Percentiles rank a stretch among this genome's conserved stretches.
phyloP scores from a whole-genome alignment of 1,140 invertebrate genomes.

The Leptopilina clavipes region DNA sequence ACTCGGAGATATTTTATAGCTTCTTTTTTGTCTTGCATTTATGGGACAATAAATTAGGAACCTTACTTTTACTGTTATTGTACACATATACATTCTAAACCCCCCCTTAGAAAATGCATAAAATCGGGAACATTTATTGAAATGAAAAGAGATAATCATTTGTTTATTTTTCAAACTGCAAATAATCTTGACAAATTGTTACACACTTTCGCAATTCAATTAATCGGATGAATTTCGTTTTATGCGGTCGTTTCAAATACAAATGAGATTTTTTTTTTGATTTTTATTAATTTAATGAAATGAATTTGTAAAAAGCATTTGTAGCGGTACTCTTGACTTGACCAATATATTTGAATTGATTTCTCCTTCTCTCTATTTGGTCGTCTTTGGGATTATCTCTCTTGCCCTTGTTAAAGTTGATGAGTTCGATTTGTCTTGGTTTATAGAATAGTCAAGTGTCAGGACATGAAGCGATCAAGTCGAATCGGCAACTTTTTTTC shows the following conservation, averaged over 20 bases:
- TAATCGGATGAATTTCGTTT: not conserved
- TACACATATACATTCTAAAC: not conserved
- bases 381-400: too few relatives aligned
- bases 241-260: not conserved
- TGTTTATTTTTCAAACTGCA: not conserved
- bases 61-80: not conserved
- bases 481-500: slow-evolving; percentile 39
- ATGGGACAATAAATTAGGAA: slow-evolving; percentile 1
- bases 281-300: not conserved
- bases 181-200: not conserved
- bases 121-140: slow-evolving; percentile 1
- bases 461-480: slow-evolving; percentile 6
- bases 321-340: not conserved
- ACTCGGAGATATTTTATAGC: not conserved
- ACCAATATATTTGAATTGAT: not conserved
- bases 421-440: not conserved
- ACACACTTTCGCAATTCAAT: not conserved
- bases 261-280: not conserved
- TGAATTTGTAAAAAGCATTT: not conserved
- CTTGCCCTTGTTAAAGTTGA: slow-evolving; percentile 4
- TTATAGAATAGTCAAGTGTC: not conserved
- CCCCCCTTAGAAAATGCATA: not conserved
- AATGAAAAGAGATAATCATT: not conserved
- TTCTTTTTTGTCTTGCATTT: not conserved
- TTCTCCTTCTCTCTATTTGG: not conserved